Conservation (phyloP, 2,797 vertebrate genomes). For the Mallotus villosus region DNA sequence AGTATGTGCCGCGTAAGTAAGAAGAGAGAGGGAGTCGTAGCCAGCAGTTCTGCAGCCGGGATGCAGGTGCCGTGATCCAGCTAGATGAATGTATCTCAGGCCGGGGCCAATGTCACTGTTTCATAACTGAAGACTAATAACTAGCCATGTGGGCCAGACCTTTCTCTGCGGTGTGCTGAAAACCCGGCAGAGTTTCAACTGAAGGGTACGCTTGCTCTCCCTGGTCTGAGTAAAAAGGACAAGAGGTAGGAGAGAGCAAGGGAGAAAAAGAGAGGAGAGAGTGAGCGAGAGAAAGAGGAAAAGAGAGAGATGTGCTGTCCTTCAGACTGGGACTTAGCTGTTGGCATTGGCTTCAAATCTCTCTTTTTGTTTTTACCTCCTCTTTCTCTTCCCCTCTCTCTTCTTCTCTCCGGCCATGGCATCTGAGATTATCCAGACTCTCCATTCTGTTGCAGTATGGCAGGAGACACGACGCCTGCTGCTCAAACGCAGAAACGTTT, state of each 20-base stretch:
- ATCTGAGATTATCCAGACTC: background rate
- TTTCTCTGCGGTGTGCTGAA: slow-evolving; percentile 41
- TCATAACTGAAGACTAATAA: slow-evolving; percentile 66
- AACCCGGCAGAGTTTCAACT: slow-evolving; percentile 57
- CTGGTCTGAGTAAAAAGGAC: background rate
- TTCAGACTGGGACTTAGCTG: background rate
- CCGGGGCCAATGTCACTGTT: slow-evolving; percentile 58
- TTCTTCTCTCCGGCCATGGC: background rate
- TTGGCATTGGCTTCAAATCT: background rate
- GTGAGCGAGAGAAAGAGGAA: background rate
- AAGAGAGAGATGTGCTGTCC: slow-evolving; percentile 13
- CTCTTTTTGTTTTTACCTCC: background rate
- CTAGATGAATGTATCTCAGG: slow-evolving; percentile 57
- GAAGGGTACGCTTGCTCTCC: slow-evolving; percentile 57
- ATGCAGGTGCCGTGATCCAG: slow-evolving; percentile 55
- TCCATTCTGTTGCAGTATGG: slow-evolving; percentile 1
- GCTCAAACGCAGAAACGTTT: slow-evolving; percentile 26
- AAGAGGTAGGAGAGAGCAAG: background rate
- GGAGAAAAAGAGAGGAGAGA: background rate
- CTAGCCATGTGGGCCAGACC: slow-evolving; percentile 43
- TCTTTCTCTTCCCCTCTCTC: background rate
- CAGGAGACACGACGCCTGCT: background rate
- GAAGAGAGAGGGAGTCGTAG: slow-evolving; percentile 23
- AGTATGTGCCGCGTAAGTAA: slow-evolving; percentile 36
- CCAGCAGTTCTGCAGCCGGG: slow-evolving; percentile 41